Base-by-base conservation (phyloP, 2,888 invertebrate species). In the Ramazzottius varieornatus region DNA sequence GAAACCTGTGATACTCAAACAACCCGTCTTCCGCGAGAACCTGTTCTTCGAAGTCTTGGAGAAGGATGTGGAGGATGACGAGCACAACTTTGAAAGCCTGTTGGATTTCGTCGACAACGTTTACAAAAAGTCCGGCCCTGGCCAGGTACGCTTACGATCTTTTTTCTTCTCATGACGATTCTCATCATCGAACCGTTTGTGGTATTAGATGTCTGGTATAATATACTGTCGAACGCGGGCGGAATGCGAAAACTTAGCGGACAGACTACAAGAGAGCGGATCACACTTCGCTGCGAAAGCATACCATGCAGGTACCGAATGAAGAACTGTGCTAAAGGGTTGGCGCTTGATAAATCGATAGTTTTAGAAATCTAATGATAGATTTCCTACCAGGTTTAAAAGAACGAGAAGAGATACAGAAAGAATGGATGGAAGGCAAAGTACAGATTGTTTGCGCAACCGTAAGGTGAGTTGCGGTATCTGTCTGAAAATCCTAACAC, bases 21-120 rank as follows among this genome's bases (percentile, higher is more conserved):
- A 84, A 13, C 86, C 90, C 24, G 88, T 88, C 73, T 98, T 92
- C 77, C 83, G 98, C 66, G 78, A 83, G 68, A 98, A 98, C 80
- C 80, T 98, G 33, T 93, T 82, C 78, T 98, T 98, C 76, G 96
- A 98, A 77, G 86, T 98, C 1, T 4, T 29, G 54, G 54, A 54
- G n/a, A 92, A 94, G 73, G 80, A 83, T 33, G 65, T 75, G 67
- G 81, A 84, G 67, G 84, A 40, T 40, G 54, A 54, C 20, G 13
- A 8, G 54, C 4, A n/a, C 4, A 54, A 54, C 24, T 8, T 40
- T 8, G 81, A 82, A 46, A 87, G 94, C 76, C 78, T 96, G 67
- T 82, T 82, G 66, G 80, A 82, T 20, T 91, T 87, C 76, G 82
- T 88, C 65, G 75, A 78, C 63, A 80, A 83, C 69, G 81, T 84